Evolutionary conservation across 2,888 invertebrate species (phyloP).

Genomic region (Adelphocoris suturalis): DNA sequence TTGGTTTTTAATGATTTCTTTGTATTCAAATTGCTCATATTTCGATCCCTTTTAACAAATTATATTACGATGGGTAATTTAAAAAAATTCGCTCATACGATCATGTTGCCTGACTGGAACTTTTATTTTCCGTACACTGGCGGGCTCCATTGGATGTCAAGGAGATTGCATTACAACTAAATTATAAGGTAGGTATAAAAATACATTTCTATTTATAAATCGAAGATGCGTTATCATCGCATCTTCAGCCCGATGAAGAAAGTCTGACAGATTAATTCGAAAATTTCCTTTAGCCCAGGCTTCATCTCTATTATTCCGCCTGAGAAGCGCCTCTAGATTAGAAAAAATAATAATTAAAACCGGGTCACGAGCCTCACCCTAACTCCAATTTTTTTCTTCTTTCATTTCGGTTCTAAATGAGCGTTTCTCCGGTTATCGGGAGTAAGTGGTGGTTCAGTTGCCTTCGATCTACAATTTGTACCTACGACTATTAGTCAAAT

Average conservation of each 20-base stretch:
- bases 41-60: no score
- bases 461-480: not conserved
- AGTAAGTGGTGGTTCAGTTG: not conserved
- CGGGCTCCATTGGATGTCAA: not conserved
- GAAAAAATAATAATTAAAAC: not conserved
- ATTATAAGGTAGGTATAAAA: not conserved
- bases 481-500: not conserved
- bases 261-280: constrained; percentile 10
- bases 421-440: not conserved
- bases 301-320: not conserved
- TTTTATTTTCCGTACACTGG: no score
- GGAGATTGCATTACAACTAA: not conserved
- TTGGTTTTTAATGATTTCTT: no score
- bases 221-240: not conserved
- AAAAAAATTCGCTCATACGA: no score
- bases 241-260: not conserved
- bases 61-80: no score
- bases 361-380: not conserved
- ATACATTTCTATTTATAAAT: constrained; percentile 24
- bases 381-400: not conserved
- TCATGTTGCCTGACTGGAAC: no score
- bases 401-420: not conserved
- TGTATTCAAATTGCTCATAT: no score
- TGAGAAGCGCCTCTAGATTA: not conserved
- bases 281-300: not conserved